These are phyloP conservation scores for Aeoliscus strigatus DNA, from an alignment of 2,797 vertebrate genomes.

Conservation along the genomic window DNA sequence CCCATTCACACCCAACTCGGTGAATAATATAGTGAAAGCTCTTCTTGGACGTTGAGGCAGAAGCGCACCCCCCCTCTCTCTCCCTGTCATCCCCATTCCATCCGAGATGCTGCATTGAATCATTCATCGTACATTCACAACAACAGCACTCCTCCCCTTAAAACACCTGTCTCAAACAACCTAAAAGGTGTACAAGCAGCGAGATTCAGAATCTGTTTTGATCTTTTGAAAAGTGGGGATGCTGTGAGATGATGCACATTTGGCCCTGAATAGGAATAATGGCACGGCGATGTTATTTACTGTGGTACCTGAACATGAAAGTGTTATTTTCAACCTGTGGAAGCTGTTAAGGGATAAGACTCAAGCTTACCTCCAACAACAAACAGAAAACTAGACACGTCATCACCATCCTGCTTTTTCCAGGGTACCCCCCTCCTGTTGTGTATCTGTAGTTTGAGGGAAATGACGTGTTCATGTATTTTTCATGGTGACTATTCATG, in stretches of 20 bases:
- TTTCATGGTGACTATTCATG: conserved; percentile 52
- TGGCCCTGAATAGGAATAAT: conserved; percentile 12
- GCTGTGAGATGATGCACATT: conserved; percentile 22
- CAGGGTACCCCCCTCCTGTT: too few relatives aligned
- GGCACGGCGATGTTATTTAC: background rate
- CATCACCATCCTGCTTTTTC: too few relatives aligned
- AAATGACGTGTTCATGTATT: too few relatives aligned
- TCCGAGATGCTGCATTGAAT: conserved; percentile 72
- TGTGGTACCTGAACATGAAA: too few relatives aligned
- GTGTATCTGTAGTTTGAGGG: too few relatives aligned
- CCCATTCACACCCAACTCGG: conserved; percentile 51
- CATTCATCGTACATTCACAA: conserved; percentile 76
- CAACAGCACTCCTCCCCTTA: conserved; percentile 66
- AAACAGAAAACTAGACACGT: too few relatives aligned
- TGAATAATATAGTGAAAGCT: conserved; percentile 76
- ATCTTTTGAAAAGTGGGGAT: conserved; percentile 27
- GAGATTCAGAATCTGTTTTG: conserved; percentile 36
- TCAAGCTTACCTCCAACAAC: too few relatives aligned
- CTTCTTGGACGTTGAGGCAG: conserved; percentile 51
- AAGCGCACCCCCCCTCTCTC: conserved; percentile 69
- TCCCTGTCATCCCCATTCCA: conserved; percentile 52
- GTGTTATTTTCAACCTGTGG: too few relatives aligned
- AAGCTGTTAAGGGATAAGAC: too few relatives aligned
- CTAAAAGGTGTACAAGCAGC: conserved; percentile 49
- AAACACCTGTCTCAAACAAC: conserved; percentile 67